These are phyloP conservation scores for Heliconius charithonia DNA, from an alignment of 2,888 invertebrate species.

Conservation along the genomic window DNA sequence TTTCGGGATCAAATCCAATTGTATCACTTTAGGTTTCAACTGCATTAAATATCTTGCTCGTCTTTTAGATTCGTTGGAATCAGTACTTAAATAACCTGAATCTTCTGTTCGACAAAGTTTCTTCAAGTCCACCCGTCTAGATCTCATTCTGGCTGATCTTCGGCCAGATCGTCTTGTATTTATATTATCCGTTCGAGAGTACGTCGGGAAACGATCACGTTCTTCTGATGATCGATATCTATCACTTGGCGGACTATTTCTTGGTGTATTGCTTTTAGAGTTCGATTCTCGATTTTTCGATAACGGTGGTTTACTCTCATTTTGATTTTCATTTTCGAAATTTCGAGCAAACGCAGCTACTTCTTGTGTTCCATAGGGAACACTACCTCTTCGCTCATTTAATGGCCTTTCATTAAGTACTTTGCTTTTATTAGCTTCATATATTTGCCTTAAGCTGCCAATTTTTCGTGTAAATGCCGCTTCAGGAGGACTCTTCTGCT, in stretches of 20 bases:
- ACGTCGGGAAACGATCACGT: constrained; percentile 67
- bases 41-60: constrained; percentile 78
- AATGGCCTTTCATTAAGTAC: constrained; percentile 59
- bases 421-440: constrained; percentile 86
- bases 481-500: constrained; percentile 61
- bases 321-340: constrained; percentile 61
- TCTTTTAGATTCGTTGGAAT: constrained; percentile 87
- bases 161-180: constrained; percentile 72
- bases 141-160: constrained; percentile 71
- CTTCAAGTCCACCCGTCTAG: constrained; percentile 70
- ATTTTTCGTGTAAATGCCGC: constrained; percentile 83
- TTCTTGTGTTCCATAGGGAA: constrained; percentile 67
- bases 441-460: constrained; percentile 90
- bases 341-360: constrained; percentile 66
- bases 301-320: constrained; percentile 72
- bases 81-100: constrained; percentile 93
- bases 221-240: constrained; percentile 69
- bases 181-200: constrained; percentile 66
- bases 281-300: constrained; percentile 67
- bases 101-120: constrained; percentile 85
- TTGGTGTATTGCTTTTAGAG: constrained; percentile 57
- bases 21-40: constrained; percentile 64
- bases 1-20: constrained; percentile 58
- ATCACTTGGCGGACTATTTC: constrained; percentile 69
- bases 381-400: constrained; percentile 70